Conservation (phyloP, 2,888 invertebrate genomes). For the Boloria euphrosyne region DNA sequence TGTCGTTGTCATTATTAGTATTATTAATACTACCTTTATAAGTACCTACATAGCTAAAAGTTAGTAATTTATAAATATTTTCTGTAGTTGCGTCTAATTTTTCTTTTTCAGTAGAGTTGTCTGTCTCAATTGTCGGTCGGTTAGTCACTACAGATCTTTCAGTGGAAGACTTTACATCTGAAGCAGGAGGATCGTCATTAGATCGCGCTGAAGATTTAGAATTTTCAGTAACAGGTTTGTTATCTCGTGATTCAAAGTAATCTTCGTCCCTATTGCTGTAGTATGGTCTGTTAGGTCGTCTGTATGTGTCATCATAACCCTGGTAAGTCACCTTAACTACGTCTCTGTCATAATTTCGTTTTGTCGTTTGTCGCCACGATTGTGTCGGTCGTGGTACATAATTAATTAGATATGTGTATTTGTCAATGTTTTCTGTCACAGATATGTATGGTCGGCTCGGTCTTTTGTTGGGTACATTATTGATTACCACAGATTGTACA, state of each 20-base stretch:
- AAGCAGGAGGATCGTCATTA: constrained; percentile 53
- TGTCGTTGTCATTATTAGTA: constrained; percentile 37
- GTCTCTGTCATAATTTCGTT: constrained; percentile 63
- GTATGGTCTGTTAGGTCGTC: constrained; percentile 67
- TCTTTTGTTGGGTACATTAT: constrained; percentile 67
- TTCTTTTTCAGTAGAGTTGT: constrained; percentile 44
- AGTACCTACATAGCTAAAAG: constrained; percentile 77
- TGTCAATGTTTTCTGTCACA: constrained; percentile 76
- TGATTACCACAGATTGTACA: constrained; percentile 71
- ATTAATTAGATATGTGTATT: constrained; percentile 78
- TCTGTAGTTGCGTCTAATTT: constrained; percentile 59
- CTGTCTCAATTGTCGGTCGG: constrained; percentile 38
- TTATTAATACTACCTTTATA: constrained; percentile 58
- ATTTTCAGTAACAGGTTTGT: constrained; percentile 56
- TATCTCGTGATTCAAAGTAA: constrained; percentile 55
- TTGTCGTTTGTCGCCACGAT: constrained; percentile 71
- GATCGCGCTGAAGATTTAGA: constrained; percentile 68
- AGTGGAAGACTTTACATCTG: constrained; percentile 44
- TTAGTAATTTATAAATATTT: constrained; percentile 72
- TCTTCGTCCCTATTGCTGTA: constrained; percentile 56
- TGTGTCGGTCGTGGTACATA: constrained; percentile 79
- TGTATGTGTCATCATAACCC: constrained; percentile 74
- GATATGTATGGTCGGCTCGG: constrained; percentile 71
- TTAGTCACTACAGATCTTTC: constrained; percentile 43
- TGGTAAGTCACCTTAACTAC: constrained; percentile 78